phyloP scores from a whole-genome alignment of 2,113 vertebrate species.

The Atherinomorus stipes region DNA sequence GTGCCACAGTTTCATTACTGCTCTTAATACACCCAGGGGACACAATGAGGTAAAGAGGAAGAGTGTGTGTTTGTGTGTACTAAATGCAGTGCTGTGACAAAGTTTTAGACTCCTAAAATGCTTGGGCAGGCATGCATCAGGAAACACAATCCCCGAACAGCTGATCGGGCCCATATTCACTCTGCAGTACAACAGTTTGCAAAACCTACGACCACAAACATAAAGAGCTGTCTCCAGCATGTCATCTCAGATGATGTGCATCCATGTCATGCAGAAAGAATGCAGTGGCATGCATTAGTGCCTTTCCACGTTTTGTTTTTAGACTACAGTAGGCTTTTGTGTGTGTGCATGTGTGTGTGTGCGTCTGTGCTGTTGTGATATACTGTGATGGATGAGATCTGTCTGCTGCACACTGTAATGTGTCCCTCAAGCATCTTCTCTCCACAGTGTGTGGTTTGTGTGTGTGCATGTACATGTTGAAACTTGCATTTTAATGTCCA shows the following conservation, averaged over 20 bases:
- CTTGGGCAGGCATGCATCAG: background rate
- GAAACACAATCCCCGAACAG: background rate
- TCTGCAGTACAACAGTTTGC: background rate
- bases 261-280: background rate
- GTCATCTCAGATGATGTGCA: background rate
- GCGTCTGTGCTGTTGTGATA: slow-evolving; percentile 55
- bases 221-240: background rate
- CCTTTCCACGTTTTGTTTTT: slow-evolving; percentile 20
- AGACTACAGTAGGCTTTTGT: slow-evolving; percentile 28
- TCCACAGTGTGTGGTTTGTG: slow-evolving; percentile 12
- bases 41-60: slow-evolving; percentile 8
- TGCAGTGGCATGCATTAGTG: slow-evolving; percentile 20
- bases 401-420: slow-evolving; percentile 60
- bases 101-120: background rate
- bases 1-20: slow-evolving; percentile 59
- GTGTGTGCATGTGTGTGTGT: background rate
- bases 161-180: background rate
- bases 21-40: slow-evolving; percentile 56
- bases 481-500: background rate
- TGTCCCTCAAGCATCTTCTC: slow-evolving; percentile 55
- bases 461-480: background rate
- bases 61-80: background rate
- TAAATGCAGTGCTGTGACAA: background rate
- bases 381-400: slow-evolving; percentile 62
- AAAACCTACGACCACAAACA: background rate